A percentile compares a stretch with the other conserved stretches of the same genome.
Conservation (phyloP, 2,113 vertebrate genomes). For the Tachuris rubrigastra region DNA sequence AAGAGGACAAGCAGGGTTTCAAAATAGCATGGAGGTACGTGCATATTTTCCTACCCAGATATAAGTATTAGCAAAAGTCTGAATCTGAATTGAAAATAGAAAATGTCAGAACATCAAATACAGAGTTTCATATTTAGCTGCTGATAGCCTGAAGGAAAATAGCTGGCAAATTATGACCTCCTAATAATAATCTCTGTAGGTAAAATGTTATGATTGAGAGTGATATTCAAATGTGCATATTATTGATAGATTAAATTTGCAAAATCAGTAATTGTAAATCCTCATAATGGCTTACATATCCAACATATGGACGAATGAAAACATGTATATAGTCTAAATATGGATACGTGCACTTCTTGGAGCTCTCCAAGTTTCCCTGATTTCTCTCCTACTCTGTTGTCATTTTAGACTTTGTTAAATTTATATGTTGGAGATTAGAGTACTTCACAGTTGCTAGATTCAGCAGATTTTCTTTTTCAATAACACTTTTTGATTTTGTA, state of each 20-base stretch:
- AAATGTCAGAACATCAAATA: background rate
- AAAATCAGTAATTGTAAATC: background rate
- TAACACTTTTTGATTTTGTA: background rate
- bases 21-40: background rate
- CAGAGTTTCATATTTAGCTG: background rate
- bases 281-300: background rate
- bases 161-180: background rate
- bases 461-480: background rate
- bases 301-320: background rate
- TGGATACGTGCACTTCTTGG: background rate
- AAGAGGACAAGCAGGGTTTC: background rate
- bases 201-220: background rate
- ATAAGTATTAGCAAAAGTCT: background rate
- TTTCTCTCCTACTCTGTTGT: background rate
- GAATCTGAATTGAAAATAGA: background rate
- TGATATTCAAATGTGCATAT: background rate
- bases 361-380: background rate
- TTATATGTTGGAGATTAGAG: background rate
- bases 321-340: background rate
- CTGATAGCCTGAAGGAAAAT: background rate
- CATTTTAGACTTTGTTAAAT: background rate
- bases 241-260: background rate
- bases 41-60: background rate
- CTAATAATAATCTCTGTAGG: background rate
- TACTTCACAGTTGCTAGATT: background rate